Evolutionary conservation across 2,113 vertebrate genomes (phyloP).

Genomic region (Thalassoma bifasciatum): DNA sequence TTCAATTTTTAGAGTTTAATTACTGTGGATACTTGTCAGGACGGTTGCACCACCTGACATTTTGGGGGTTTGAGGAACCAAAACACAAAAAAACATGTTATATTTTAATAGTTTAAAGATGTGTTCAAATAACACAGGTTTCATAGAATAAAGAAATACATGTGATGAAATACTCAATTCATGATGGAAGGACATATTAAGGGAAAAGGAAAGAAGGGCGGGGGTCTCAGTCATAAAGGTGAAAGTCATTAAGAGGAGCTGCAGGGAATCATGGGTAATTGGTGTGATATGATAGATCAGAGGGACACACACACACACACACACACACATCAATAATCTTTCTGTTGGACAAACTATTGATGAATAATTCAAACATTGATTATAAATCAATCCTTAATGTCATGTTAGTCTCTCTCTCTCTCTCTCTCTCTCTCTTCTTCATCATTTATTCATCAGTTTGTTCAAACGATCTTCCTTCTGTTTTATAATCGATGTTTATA

Average conservation of each 20-base stretch:
- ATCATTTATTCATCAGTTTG: slow-evolving; percentile 55
- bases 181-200: no score
- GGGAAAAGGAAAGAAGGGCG: background rate
- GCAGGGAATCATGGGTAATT: slow-evolving; percentile 77
- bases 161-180: no score
- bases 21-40: no score
- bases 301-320: no score
- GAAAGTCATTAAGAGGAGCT: slow-evolving; percentile 75
- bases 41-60: no score
- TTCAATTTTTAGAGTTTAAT: no score
- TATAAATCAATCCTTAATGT: slow-evolving; percentile 9
- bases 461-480: slow-evolving; percentile 15
- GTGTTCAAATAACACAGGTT: no score
- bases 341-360: slow-evolving; percentile 33
- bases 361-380: slow-evolving; percentile 58
- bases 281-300: slow-evolving; percentile 53
- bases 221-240: slow-evolving; percentile 66
- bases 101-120: no score
- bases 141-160: no score
- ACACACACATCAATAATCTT: background rate
- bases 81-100: no score
- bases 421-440: slow-evolving; percentile 7
- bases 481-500: slow-evolving; percentile 48
- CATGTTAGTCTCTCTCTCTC: background rate
- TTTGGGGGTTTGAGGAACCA: no score